phyloP scores from a whole-genome alignment of 2,113 vertebrate species.

The Verasper variegatus region DNA sequence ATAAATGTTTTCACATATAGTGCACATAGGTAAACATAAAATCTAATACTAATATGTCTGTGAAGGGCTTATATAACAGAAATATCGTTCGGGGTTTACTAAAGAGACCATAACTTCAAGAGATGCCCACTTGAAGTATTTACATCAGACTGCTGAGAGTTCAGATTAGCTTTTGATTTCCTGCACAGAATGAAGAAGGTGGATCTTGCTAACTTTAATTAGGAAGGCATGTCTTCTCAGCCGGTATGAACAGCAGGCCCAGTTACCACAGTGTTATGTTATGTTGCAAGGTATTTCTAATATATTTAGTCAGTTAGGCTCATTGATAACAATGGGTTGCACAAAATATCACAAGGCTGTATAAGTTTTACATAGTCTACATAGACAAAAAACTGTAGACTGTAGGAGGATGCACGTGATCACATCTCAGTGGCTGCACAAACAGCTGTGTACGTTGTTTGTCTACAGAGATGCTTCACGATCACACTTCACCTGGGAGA shows the following conservation, averaged over 20 bases:
- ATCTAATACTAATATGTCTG: no score
- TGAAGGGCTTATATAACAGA: no score
- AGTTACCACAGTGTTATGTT: background rate
- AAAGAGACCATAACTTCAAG: background rate
- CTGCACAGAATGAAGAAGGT: background rate
- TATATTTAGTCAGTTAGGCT: background rate
- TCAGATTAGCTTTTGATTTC: background rate
- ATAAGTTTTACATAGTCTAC: background rate
- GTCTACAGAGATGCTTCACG: constrained; percentile 39
- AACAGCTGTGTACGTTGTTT: constrained; percentile 46
- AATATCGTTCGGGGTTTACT: background rate
- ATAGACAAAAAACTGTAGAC: background rate
- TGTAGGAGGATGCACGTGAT: constrained; percentile 30
- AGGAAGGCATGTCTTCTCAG: background rate
- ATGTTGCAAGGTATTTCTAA: background rate
- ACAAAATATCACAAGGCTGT: background rate
- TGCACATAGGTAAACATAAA: background rate
- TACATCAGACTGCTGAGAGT: background rate
- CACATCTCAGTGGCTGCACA: constrained; percentile 23
- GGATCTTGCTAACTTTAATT: background rate
- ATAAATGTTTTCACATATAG: background rate
- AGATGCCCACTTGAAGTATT: no score
- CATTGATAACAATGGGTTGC: background rate
- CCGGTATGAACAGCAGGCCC: background rate
- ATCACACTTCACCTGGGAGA: constrained; percentile 32